phyloP scores from a whole-genome alignment of 2,797 vertebrate species.

The Phrynocephalus forsythii region DNA sequence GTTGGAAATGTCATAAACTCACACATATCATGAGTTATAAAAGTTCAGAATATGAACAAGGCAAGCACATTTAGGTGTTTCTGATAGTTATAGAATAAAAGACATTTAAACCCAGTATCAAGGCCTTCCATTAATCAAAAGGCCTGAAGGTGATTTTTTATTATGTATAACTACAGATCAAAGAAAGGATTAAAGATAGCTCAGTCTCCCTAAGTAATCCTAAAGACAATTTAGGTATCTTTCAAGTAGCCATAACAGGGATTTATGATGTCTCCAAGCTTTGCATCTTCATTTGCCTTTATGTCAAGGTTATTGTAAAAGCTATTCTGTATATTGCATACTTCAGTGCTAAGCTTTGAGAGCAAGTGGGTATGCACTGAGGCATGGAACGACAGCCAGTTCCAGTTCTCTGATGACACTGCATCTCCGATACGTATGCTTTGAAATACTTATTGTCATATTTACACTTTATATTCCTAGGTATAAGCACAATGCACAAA shows the following conservation, averaged over 20 bases:
- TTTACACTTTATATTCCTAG: not conserved
- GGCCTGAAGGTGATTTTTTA: conserved; percentile 1
- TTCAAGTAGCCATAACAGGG: not conserved
- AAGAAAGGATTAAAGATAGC: not conserved
- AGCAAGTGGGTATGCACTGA: not conserved
- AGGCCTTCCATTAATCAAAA: not conserved
- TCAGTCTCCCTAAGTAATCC: not conserved
- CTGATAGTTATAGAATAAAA: not conserved
- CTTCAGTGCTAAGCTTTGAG: not conserved
- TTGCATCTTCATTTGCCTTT: not conserved
- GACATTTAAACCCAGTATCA: not conserved
- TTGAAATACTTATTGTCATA: not conserved
- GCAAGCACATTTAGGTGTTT: not conserved
- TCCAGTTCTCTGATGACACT: not conserved
- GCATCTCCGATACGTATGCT: not conserved
- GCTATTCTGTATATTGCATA: not conserved
- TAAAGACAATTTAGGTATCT: not conserved
- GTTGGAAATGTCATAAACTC: not conserved
- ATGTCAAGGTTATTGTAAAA: not conserved
- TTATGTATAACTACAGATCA: not conserved
- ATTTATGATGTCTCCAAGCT: not conserved
- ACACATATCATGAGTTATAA: not conserved
- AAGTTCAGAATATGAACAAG: not conserved
- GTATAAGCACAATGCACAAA: not conserved
- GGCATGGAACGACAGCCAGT: not conserved